phyloP scores from a whole-genome alignment of 2,888 invertebrate species.

The Ernsta delagoae region DNA sequence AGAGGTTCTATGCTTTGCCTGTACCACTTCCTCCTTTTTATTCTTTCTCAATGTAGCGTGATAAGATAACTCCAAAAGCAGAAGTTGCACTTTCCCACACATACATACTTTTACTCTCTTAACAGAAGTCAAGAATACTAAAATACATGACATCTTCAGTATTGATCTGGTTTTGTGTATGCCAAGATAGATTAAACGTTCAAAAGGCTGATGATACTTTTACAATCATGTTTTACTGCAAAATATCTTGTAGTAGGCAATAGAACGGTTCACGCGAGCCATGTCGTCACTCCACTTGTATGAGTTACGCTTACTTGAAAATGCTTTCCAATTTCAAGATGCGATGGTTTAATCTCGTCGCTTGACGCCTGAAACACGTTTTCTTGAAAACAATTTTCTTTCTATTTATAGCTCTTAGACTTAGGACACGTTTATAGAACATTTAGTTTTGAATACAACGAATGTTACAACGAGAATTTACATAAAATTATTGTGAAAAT shows the following conservation, averaged over 20 bases:
- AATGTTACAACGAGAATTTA: neutral
- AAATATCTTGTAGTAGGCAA: neutral
- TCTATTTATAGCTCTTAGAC: constrained; percentile 20
- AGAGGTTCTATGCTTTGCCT: too few relatives aligned
- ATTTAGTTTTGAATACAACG: neutral
- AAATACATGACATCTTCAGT: too few relatives aligned
- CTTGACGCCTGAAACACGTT: constrained; percentile 23
- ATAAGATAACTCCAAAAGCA: too few relatives aligned
- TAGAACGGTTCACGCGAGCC: neutral
- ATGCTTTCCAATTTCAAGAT: constrained; percentile 32
- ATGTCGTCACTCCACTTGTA: constrained; percentile 8
- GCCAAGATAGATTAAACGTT: too few relatives aligned
- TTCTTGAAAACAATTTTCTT: constrained; percentile 29
- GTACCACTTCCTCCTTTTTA: too few relatives aligned
- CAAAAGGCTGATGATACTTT: too few relatives aligned
- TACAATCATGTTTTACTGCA: too few relatives aligned
- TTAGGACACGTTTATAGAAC: constrained; percentile 18
- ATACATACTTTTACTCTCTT: too few relatives aligned
- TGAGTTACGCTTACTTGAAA: constrained; percentile 29
- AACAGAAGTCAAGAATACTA: too few relatives aligned
- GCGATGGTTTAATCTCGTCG: constrained; percentile 25
- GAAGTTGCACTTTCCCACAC: too few relatives aligned
- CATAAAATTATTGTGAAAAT: constrained; percentile 1
- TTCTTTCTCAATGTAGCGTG: too few relatives aligned
- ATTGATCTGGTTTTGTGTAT: too few relatives aligned